Conservation (phyloP, 2,888 invertebrate species). For the Heteromurus nitidus region DNA sequence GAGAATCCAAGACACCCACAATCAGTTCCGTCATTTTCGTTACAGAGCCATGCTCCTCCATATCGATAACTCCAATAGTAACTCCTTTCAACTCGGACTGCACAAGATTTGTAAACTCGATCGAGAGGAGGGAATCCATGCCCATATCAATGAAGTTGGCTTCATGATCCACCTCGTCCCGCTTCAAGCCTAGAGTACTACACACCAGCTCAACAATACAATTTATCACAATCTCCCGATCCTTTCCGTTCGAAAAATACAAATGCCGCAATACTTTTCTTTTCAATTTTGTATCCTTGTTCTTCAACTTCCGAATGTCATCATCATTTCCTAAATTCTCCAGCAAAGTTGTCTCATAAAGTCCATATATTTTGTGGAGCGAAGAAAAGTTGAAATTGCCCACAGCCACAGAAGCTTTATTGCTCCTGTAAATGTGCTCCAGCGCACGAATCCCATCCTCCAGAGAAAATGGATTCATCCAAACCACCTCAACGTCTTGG, state of each 20-base stretch:
- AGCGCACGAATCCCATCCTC: neutral
- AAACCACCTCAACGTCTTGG: neutral
- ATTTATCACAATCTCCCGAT: neutral
- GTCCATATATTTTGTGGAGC: neutral
- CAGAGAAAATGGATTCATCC: neutral
- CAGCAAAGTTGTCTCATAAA: slow-evolving; percentile 12
- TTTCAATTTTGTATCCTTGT: neutral
- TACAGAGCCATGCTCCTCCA: neutral
- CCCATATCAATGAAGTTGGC: neutral
- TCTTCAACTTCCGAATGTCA: neutral
- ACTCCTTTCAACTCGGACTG: neutral
- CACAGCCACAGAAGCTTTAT: neutral
- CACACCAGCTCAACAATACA: neutral
- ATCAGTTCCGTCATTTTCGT: neutral
- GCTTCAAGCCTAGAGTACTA: neutral
- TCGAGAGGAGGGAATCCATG: slow-evolving; percentile 23
- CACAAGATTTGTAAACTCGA: slow-evolving; percentile 16
- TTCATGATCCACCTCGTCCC: neutral
- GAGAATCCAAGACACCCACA: neutral
- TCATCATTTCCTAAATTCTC: neutral
- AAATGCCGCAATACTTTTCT: too few species aligned
- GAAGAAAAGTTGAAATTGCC: neutral
- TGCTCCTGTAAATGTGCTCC: too few species aligned
- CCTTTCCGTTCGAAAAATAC: neutral
- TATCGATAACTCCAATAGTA: neutral